Percentiles rank a stretch among this genome's conserved stretches.
Conservation (phyloP, 2,113 vertebrate species). For the Cynopterus brachyotis region DNA sequence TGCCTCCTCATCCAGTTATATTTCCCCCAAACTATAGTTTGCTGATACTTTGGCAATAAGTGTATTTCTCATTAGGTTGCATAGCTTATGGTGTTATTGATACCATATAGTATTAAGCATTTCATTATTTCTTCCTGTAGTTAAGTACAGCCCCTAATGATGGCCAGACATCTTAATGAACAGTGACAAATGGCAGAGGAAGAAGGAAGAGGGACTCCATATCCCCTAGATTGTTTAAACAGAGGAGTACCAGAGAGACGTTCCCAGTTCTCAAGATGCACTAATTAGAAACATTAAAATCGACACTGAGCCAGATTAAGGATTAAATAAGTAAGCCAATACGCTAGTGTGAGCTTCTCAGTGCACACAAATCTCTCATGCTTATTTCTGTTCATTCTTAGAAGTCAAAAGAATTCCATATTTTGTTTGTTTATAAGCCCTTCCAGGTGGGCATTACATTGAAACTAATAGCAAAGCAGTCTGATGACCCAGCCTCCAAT, state of each 20-base stretch:
- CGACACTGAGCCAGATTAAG: not conserved
- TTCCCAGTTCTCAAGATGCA: not conserved
- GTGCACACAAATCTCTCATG: not conserved
- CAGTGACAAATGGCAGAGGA: not conserved
- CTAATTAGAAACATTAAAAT: conserved; percentile 46
- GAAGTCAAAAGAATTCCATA: not conserved
- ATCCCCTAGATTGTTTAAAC: not conserved
- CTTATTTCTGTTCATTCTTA: conserved; percentile 36
- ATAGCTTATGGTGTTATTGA: not conserved
- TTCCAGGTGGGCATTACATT: not conserved
- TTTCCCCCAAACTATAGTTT: not conserved
- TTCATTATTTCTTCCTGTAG: not conserved
- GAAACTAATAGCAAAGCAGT: not conserved
- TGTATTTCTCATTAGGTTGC: not conserved
- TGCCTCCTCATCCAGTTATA: not conserved
- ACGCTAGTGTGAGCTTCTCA: not conserved
- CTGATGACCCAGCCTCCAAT: not conserved
- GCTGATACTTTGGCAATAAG: not conserved
- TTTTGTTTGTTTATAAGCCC: not conserved
- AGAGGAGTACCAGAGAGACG: not conserved
- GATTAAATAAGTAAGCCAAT: conserved; percentile 23
- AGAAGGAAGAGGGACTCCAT: not conserved
- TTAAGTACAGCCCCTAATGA: not conserved
- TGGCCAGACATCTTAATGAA: not conserved
- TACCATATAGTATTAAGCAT: not conserved